Evolutionary conservation across 2,888 invertebrate genomes (phyloP).

Genomic region (Hyposoter didymator): DNA sequence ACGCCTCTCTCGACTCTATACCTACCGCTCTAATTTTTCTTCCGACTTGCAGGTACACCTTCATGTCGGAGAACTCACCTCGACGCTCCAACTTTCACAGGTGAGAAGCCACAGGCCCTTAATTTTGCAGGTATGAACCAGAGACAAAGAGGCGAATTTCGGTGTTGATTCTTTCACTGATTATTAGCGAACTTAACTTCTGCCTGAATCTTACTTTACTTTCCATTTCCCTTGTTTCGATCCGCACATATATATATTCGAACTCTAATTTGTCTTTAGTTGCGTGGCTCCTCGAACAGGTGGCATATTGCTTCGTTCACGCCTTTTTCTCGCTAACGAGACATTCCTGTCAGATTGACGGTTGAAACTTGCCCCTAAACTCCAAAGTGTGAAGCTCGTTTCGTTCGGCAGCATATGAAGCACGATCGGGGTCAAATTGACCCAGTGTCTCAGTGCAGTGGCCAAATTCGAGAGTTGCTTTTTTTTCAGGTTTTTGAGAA

Average conservation of each 20-base stretch:
- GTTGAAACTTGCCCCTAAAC: conserved; percentile 13
- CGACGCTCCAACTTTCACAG: conserved; percentile 14
- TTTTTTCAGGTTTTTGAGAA: not conserved
- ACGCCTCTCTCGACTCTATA: conserved; percentile 20
- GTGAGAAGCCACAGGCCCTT: conserved; percentile 42
- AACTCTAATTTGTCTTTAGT: conserved; percentile 26
- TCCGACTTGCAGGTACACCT: conserved; percentile 33
- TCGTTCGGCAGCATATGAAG: not conserved
- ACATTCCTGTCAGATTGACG: conserved; percentile 13
- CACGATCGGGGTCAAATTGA: not conserved
- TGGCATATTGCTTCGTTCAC: conserved; percentile 56
- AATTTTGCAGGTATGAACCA: conserved; percentile 58
- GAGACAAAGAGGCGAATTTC: conserved; percentile 31
- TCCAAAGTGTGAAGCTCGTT: conserved; percentile 46
- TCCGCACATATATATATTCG: not conserved
- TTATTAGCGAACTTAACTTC: conserved; percentile 42
- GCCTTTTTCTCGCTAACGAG: conserved; percentile 55
- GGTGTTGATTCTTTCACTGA: conserved; percentile 22
- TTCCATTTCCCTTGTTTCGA: conserved; percentile 9
- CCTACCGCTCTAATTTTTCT: conserved; percentile 57
- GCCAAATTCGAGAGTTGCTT: not conserved
- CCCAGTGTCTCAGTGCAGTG: not conserved
- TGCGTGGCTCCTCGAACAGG: conserved; percentile 42
- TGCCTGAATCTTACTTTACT: conserved; percentile 32
- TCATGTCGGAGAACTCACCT: not conserved